phyloP scores from a whole-genome alignment of 2,888 invertebrate genomes.

The Notodonta dromedarius region DNA sequence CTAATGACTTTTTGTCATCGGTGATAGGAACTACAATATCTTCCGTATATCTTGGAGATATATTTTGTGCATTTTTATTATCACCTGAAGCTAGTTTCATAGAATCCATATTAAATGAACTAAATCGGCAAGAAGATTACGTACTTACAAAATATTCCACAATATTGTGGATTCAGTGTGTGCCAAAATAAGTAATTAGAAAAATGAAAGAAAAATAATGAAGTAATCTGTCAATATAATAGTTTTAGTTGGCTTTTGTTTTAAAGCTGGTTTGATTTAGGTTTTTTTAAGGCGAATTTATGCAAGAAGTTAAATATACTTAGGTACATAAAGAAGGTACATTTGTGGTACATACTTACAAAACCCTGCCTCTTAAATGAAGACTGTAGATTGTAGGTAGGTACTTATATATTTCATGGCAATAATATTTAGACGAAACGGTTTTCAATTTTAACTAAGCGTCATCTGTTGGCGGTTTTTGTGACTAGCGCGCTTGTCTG shows the following conservation, averaged over 20 bases:
- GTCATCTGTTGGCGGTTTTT: too few species aligned
- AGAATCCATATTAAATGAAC: slow-evolving; percentile 47
- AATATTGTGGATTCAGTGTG: not conserved
- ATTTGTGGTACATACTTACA: too few species aligned
- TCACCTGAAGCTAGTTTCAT: slow-evolving; percentile 58
- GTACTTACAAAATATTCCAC: slow-evolving; percentile 5
- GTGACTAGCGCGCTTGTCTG: too few species aligned
- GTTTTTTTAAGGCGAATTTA: too few species aligned
- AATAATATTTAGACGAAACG: too few species aligned
- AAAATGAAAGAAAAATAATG: not conserved
- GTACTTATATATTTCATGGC: too few species aligned
- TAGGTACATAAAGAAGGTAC: too few species aligned
- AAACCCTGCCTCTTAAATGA: too few species aligned
- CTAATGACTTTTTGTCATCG: slow-evolving; percentile 22
- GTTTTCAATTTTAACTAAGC: too few species aligned
- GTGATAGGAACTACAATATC: slow-evolving; percentile 11
- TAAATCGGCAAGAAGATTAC: slow-evolving; percentile 10
- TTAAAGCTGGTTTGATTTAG: too few species aligned
- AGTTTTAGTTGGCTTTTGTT: not conserved
- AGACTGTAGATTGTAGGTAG: too few species aligned
- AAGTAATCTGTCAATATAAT: not conserved
- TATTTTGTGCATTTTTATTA: slow-evolving; percentile 31
- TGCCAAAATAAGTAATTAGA: not conserved
- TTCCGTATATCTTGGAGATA: slow-evolving; percentile 34
- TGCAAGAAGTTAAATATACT: too few species aligned